Conservation (phyloP, 2,113 vertebrate species). For the Nerophis lumbriciformis region DNA sequence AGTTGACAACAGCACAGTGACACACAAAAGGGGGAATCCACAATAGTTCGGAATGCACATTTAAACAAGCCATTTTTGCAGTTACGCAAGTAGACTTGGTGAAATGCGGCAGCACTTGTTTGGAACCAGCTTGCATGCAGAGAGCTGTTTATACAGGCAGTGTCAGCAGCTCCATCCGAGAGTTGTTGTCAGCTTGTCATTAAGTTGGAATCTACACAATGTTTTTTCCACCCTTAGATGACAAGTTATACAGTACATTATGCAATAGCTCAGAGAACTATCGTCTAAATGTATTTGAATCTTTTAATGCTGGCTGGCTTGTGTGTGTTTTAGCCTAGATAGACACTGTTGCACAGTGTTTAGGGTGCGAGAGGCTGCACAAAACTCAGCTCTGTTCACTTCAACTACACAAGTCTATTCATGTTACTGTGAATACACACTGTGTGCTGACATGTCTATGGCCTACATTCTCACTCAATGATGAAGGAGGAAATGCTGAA, state of each 20-base stretch:
- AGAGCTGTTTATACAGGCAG: no score
- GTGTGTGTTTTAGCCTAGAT: neutral
- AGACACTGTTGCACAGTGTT: constrained; percentile 41
- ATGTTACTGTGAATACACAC: constrained; percentile 35
- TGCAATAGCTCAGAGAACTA: constrained; percentile 4
- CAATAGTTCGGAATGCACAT: neutral
- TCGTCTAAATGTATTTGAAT: neutral
- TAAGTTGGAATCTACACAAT: constrained; percentile 29
- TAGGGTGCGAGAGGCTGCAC: constrained; percentile 29
- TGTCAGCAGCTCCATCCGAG: no score
- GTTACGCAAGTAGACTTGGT: neutral
- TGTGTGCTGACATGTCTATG: constrained; percentile 29
- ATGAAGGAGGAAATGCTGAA: neutral
- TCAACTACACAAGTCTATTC: constrained; percentile 48
- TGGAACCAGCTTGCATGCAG: no score
- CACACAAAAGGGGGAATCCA: neutral
- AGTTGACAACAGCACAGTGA: neutral
- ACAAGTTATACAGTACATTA: constrained; percentile 1
- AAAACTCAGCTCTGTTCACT: constrained; percentile 48
- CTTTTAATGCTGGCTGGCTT: constrained; percentile 3
- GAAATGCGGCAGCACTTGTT: neutral
- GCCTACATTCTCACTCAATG: constrained; percentile 8
- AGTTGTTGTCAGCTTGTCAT: neutral
- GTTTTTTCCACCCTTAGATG: constrained; percentile 10
- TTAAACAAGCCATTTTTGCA: neutral